A percentile compares a stretch with the other conserved stretches of the same genome.
Evolutionary conservation across 2,888 invertebrate species (phyloP).

Genomic region (Conistra vaccinii): DNA sequence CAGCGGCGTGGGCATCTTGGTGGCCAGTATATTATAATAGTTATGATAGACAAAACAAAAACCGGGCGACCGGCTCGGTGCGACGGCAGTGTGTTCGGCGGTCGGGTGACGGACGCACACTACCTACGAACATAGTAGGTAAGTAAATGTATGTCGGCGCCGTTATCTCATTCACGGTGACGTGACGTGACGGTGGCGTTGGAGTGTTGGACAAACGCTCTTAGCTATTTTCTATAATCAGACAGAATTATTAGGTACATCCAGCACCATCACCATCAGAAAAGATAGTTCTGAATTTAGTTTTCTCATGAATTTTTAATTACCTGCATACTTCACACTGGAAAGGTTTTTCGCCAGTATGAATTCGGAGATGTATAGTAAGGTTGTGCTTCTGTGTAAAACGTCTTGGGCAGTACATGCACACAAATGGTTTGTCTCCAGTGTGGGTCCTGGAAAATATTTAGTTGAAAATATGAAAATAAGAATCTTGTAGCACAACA

Average conservation of each 20-base stretch:
- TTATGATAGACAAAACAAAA: not conserved
- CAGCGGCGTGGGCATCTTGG: not conserved
- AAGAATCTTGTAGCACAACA: not conserved
- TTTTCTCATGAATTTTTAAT: conserved; percentile 18
- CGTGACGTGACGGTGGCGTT: not conserved
- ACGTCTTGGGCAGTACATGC: conserved; percentile 90
- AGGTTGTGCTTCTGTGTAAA: conserved; percentile 92
- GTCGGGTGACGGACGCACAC: too few species aligned
- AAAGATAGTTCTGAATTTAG: not conserved
- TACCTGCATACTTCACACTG: conserved; percentile 92
- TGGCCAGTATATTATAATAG: too few species aligned
- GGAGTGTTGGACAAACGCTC: not conserved
- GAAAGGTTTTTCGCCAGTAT: conserved; percentile 91
- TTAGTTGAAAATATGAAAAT: not conserved
- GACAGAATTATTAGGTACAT: not conserved
- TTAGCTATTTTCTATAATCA: not conserved
- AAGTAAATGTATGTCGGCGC: too few species aligned
- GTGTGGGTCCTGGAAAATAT: conserved; percentile 88
- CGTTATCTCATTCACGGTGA: not conserved
- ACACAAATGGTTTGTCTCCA: conserved; percentile 91
- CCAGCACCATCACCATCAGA: not conserved
- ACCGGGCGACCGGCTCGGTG: not conserved
- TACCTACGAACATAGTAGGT: too few species aligned
- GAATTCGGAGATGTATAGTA: conserved; percentile 90
- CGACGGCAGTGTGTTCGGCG: not conserved